phyloP scores from a whole-genome alignment of 2,888 invertebrate genomes.

The Formica aserva region DNA sequence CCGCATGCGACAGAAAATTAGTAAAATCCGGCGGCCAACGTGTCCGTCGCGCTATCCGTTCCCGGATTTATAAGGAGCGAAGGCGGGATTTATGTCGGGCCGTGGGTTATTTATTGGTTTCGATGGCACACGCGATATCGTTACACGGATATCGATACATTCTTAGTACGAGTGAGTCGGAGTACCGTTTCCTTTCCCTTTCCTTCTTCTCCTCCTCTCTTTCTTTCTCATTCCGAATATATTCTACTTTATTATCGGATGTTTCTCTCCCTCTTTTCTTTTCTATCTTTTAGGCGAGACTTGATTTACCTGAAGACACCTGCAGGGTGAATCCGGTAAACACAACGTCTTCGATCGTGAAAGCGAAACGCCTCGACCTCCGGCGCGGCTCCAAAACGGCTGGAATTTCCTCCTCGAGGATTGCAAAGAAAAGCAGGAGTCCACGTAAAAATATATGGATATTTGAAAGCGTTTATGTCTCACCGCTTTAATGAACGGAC shows the following conservation, averaged over 20 bases:
- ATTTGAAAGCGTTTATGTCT: not conserved
- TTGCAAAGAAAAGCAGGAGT: conserved; percentile 27
- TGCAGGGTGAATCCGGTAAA: conserved; percentile 43
- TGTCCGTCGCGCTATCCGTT: conserved; percentile 79
- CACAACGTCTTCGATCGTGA: conserved; percentile 48
- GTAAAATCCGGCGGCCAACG: conserved; percentile 82
- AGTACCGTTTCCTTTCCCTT: not conserved
- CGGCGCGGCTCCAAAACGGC: not conserved
- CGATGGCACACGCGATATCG: conserved; percentile 85
- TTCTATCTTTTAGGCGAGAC: conserved; percentile 32
- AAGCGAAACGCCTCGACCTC: conserved; percentile 46
- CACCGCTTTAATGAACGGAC: conserved; percentile 2
- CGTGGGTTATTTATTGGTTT: conserved; percentile 84
- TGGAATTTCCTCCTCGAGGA: conserved; percentile 39
- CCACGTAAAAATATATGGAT: not conserved
- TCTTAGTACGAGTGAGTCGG: conserved; percentile 63
- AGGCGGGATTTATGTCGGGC: conserved; percentile 83
- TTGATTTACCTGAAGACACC: conserved; percentile 52
- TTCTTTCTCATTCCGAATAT: conserved; percentile 18
- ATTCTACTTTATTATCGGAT: conserved; percentile 11
- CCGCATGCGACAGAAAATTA: conserved; percentile 83
- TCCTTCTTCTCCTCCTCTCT: conserved; percentile 12
- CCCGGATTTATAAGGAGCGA: conserved; percentile 85
- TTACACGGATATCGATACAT: conserved; percentile 85
- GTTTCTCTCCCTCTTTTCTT: conserved; percentile 14